Evolutionary conservation across 2,888 invertebrate genomes (phyloP), one percentile per base, ranked within the genome.

Genomic region (Drosophila colorata): DNA sequence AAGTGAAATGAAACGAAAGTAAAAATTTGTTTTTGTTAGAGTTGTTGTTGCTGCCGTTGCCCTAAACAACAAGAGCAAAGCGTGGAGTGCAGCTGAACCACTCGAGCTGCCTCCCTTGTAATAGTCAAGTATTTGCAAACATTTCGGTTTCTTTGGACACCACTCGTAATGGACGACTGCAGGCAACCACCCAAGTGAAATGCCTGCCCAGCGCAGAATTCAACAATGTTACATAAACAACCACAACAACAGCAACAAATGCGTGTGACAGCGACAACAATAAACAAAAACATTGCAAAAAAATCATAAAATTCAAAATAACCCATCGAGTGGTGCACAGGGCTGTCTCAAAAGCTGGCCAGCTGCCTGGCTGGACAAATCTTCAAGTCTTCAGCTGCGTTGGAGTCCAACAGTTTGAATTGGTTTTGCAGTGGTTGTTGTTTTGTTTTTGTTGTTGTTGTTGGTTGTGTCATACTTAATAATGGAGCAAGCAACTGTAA

Each of bases 1-100:
- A 61, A 59, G 82, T 79, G 81, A 81, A 81, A 81, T 82, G 81
- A 85, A 81, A 82, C 80, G 81, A 81, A 81, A 81, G 81, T 81
- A 82, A 80, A 73, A 73, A 59, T 78, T 31, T 40, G 23, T 40
- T 52, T 18, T 28, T 51, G 38, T 38, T 51, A n/a, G n/a, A n/a
- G 2, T 14, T 14, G 37, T 28, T 35, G 13, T 23, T 28, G 38
- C 35, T 52, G 58, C 71, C 76, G 38, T 40, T 52, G 58, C 71
- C 74, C 76, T 75, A 44, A 58, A 73, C 28, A 72, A 18, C 68
- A 58, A 13, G 37, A 47, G 8, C 53, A 53, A 40, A 20, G 20
- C 20, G 3, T 20, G 20, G 20, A 28, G 28, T 28, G 28, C 28
- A 28, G 20, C 35, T 28, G 38, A 40, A 20, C 57, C 58, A 63